Percentiles rank a stretch among this genome's conserved stretches.
Evolutionary conservation across 2,797 vertebrate species (phyloP).

Genomic region (Bradypus variegatus): DNA sequence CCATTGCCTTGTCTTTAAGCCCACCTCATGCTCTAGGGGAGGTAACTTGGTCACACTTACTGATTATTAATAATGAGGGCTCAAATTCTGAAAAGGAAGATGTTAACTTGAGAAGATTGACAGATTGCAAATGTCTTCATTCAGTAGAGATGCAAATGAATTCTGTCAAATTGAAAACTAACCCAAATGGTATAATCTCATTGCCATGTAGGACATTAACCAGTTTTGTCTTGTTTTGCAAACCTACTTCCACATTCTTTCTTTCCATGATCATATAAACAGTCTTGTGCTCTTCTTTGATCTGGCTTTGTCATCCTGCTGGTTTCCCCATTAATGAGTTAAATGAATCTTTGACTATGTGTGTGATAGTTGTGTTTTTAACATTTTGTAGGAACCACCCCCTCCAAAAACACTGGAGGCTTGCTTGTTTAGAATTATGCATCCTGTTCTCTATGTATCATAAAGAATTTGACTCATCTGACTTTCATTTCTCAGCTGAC

Average conservation of each 20-base stretch:
- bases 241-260: not conserved
- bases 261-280: not conserved
- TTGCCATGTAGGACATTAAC: not conserved
- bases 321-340: not conserved
- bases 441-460: not conserved
- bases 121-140: not conserved
- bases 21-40: not conserved
- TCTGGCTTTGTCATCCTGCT: not conserved
- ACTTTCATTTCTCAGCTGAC: slow-evolving; percentile 26
- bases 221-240: not conserved
- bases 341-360: not conserved
- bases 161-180: not conserved
- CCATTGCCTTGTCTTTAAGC: not conserved
- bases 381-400: not conserved
- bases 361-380: not conserved
- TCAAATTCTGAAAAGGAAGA: not conserved
- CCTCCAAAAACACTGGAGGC: not conserved
- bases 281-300: not conserved
- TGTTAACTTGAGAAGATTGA: not conserved
- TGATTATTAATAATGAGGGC: not conserved
- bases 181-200: not conserved
- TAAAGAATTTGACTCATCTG: not conserved
- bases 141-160: slow-evolving; percentile 15
- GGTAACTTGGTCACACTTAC: not conserved
- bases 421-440: not conserved